These are phyloP conservation scores for Puffinus mauretanicus DNA, from an alignment of 2,113 vertebrate genomes.

Conservation along the genomic window DNA sequence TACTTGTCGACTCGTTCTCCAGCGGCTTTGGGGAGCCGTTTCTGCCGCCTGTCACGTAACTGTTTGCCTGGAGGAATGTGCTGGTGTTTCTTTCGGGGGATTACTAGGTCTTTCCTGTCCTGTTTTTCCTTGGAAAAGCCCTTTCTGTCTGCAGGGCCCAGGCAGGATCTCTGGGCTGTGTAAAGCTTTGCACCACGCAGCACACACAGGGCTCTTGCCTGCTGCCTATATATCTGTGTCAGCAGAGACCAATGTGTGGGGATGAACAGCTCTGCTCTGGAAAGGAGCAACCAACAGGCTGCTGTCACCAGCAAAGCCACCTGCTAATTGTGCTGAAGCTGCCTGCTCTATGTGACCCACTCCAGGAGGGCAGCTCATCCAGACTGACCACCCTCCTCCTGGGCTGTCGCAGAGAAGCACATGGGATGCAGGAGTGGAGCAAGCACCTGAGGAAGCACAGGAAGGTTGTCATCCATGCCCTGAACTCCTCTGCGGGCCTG, in stretches of 20 bases:
- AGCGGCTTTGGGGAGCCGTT: conserved; percentile 55
- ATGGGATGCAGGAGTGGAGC: neutral
- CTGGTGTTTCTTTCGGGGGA: conserved; percentile 66
- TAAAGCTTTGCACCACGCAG: neutral
- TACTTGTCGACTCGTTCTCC: conserved; percentile 55
- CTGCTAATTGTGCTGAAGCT: neutral
- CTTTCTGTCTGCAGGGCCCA: neutral
- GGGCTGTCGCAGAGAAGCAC: neutral
- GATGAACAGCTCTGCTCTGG: neutral
- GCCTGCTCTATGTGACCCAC: neutral
- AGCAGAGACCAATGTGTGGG: fast-evolving
- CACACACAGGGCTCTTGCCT: neutral
- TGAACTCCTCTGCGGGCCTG: neutral
- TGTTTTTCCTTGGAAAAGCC: conserved; percentile 50
- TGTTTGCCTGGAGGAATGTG: conserved; percentile 78
- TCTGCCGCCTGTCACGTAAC: conserved; percentile 77
- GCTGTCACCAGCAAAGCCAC: neutral
- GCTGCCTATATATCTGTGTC: neutral
- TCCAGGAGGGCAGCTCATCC: neutral
- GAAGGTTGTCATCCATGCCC: neutral
- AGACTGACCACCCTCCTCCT: neutral
- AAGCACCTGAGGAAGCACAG: neutral
- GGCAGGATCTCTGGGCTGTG: conserved; percentile 17
- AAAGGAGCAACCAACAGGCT: neutral
- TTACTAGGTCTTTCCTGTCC: conserved; percentile 67